A percentile compares a stretch with the other conserved stretches of the same genome.
These are phyloP conservation scores for Melanostoma mellinum DNA, from an alignment of 2,888 invertebrate genomes.

Conservation along the genomic window DNA sequence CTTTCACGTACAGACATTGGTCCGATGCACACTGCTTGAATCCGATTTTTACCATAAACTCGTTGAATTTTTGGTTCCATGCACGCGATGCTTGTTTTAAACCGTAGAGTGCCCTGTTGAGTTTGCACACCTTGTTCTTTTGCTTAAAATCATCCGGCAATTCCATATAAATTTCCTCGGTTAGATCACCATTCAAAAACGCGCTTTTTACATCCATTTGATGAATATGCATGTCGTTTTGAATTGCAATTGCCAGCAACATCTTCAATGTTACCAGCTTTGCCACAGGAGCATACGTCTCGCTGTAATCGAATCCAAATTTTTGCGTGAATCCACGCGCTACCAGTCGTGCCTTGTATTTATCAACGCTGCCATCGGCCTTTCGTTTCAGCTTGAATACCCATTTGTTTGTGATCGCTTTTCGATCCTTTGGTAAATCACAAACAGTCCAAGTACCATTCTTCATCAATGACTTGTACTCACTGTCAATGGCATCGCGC, in stretches of 20 bases:
- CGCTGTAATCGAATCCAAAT: too few relatives aligned
- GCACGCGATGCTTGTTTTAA: not conserved
- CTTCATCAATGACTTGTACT: not conserved
- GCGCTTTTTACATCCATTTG: conserved; percentile 8
- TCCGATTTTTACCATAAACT: conserved; percentile 2
- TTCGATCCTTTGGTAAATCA: not conserved
- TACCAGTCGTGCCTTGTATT: not conserved
- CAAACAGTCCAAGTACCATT: conserved; percentile 5
- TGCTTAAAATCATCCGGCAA: not conserved
- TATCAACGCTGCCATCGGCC: not conserved
- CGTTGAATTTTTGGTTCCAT: not conserved
- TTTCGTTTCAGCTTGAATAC: conserved; percentile 2
- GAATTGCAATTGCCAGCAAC: not conserved
- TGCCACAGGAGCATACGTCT: too few relatives aligned
- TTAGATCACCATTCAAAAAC: not conserved
- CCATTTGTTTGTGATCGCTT: not conserved
- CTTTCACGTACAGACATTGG: too few relatives aligned
- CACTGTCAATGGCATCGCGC: not conserved
- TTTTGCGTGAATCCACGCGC: too few relatives aligned
- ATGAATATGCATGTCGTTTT: not conserved
- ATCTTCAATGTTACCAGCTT: too few relatives aligned
- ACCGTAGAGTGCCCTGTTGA: not conserved
- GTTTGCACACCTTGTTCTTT: not conserved
- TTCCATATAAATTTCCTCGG: not conserved
- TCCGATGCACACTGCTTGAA: conserved; percentile 5